These are phyloP conservation scores for Diaphora mendica DNA, from an alignment of 2,888 invertebrate genomes.

Conservation along the genomic window DNA sequence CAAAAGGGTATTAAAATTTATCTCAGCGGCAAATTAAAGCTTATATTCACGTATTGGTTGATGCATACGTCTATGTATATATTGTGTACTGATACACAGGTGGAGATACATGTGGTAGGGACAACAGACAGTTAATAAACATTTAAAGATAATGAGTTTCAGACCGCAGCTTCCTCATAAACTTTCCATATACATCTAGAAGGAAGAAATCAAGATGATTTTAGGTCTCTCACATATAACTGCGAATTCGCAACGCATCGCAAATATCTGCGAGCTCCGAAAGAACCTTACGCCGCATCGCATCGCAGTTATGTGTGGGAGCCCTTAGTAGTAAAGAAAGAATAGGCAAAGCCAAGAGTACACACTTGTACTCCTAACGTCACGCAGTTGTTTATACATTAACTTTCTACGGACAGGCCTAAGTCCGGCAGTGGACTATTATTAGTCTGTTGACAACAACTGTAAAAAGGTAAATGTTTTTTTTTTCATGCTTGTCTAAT, in stretches of 20 bases:
- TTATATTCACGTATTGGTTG: constrained; percentile 28
- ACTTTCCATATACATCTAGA: not conserved
- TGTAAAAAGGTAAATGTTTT: too few species aligned
- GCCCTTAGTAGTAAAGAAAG: not conserved
- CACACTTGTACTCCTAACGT: not conserved
- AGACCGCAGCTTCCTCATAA: not conserved
- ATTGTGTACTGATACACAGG: not conserved
- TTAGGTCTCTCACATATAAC: too few species aligned
- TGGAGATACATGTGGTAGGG: not conserved
- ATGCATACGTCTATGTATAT: too few species aligned
- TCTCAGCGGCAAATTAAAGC: constrained; percentile 50
- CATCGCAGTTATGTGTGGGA: too few species aligned
- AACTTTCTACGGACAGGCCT: not conserved
- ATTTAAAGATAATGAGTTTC: not conserved
- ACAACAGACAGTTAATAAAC: not conserved
- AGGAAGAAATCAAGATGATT: not conserved
- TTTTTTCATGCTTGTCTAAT: too few species aligned
- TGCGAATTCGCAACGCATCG: too few species aligned
- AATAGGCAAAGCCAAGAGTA: not conserved
- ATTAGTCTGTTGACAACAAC: too few species aligned
- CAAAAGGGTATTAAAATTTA: constrained; percentile 54
- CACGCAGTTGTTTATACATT: not conserved
- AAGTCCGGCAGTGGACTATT: not conserved
- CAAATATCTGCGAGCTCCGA: too few species aligned
- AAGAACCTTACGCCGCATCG: too few species aligned